Evolutionary conservation across 2,797 vertebrate species (phyloP), one percentile per base, ranked within the genome.

Genomic region (Falco novaeseelandiae): DNA sequence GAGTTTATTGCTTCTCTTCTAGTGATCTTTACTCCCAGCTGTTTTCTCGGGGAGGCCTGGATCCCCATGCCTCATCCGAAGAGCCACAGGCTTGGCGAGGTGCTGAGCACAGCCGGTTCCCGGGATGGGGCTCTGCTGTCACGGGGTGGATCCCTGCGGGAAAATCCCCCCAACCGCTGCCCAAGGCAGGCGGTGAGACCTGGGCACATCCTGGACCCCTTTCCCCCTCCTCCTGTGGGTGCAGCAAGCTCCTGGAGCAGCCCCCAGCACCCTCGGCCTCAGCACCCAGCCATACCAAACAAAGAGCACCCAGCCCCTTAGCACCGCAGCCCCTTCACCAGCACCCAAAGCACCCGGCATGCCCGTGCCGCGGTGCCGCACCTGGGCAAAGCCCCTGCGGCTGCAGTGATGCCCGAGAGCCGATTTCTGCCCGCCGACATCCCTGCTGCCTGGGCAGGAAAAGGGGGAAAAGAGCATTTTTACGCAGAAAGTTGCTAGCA

Each of bases 21-120:
- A 67, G 87, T 81, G 95, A 91, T 93, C 94, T 91, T 86, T 83
- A 89, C 61, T 96, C 95, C 87, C 91, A 97, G 93, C 89, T 96
- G 93, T 94, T 95, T 93, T 83, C 91, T 78, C 34, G 5, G 72
- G 52, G 46, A 89, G 61, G 57, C n/a, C 87, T 59, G 82, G 89
- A 57, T 78, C 82, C 86, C 72, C 1, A 12, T 3, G 8, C 38
- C 83, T 81, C 74, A 44, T 20, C 62, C 10, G 3, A 54, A 54
- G 62, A 69, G 70, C 52, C 38, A 26, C 0, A 7, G 25, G 71
- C 40, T 84, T 27, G 70, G 36, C 6, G 13, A 61, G 71, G 66
- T 0, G 6, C 49, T 48, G 84, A 55, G 83, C 1, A 0, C 4
- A 5, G 59, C 34, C 13, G 2, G 26, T 10, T 55, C 27, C 73